These are phyloP conservation scores for Orientallactaga bullata DNA, from an alignment of 2,113 vertebrate species.

Conservation along the genomic window DNA sequence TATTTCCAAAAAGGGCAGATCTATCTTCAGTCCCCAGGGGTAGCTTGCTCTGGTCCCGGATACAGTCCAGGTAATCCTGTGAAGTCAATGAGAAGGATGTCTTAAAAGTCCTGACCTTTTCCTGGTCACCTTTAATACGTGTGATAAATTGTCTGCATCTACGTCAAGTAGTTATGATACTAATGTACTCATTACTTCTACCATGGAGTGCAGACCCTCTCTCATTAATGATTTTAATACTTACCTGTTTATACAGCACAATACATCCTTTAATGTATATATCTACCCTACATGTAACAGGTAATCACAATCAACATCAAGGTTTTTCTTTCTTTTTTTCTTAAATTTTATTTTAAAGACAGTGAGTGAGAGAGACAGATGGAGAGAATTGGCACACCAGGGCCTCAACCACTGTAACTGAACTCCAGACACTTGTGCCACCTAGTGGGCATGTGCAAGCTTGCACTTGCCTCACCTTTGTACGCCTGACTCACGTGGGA, in stretches of 20 bases:
- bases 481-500: no score
- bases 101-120: slow-evolving; percentile 72
- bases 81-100: slow-evolving; percentile 77
- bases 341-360: no score
- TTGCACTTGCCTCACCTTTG: no score
- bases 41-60: slow-evolving; percentile 93
- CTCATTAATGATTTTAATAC: slow-evolving; percentile 78
- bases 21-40: slow-evolving; percentile 93
- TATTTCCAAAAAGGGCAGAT: slow-evolving; percentile 96
- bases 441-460: no score
- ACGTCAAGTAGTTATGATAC: slow-evolving; percentile 77
- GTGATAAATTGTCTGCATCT: slow-evolving; percentile 69
- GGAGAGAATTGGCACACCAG: no score
- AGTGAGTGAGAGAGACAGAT: no score
- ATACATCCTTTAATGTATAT: slow-evolving; percentile 17
- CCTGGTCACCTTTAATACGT: slow-evolving; percentile 67
- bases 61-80: slow-evolving; percentile 96
- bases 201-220: slow-evolving; percentile 68
- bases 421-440: no score
- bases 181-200: slow-evolving; percentile 68
- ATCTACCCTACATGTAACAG: slow-evolving; percentile 20
- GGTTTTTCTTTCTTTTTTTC: no score
- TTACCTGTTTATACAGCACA: slow-evolving; percentile 73
- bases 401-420: no score
- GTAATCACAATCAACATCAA: slow-evolving; percentile 30